These are phyloP conservation scores for Epinephelus cyanopodus DNA, from an alignment of 2,113 vertebrate genomes.

Conservation along the genomic window DNA sequence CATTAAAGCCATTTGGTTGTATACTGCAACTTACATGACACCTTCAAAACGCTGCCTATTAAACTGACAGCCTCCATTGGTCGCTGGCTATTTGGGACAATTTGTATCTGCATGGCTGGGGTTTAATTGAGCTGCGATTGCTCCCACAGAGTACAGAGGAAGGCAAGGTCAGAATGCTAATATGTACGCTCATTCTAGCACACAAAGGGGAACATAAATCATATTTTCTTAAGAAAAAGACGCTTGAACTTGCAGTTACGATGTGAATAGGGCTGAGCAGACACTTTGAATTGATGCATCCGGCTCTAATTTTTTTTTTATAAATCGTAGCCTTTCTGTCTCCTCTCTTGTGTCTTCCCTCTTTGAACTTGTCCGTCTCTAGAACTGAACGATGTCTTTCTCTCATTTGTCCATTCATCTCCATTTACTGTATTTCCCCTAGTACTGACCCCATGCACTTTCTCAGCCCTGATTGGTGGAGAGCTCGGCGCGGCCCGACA, in stretches of 20 bases:
- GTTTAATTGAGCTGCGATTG: constrained; percentile 79
- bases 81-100: constrained; percentile 62
- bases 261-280: not conserved
- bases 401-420: constrained; percentile 23
- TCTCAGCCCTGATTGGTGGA: constrained; percentile 32
- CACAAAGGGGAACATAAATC: constrained; percentile 72
- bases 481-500: constrained; percentile 13
- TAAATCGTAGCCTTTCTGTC: constrained; percentile 1
- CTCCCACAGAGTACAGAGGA: constrained; percentile 50
- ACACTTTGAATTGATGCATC: constrained; percentile 33
- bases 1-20: constrained; percentile 73
- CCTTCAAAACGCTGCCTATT: constrained; percentile 63
- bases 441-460: constrained; percentile 33
- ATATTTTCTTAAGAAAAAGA: constrained; percentile 52
- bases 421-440: not conserved
- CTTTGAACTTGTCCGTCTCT: constrained; percentile 23
- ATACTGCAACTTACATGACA: constrained; percentile 72
- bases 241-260: constrained; percentile 30
- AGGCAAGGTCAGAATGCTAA: constrained; percentile 71
- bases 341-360: not conserved
- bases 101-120: constrained; percentile 65
- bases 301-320: not conserved
- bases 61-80: constrained; percentile 58
- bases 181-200: constrained; percentile 56
- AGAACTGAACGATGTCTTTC: constrained; percentile 24